Conservation (phyloP, 2,113 vertebrate species). For the Tichodroma muraria region DNA sequence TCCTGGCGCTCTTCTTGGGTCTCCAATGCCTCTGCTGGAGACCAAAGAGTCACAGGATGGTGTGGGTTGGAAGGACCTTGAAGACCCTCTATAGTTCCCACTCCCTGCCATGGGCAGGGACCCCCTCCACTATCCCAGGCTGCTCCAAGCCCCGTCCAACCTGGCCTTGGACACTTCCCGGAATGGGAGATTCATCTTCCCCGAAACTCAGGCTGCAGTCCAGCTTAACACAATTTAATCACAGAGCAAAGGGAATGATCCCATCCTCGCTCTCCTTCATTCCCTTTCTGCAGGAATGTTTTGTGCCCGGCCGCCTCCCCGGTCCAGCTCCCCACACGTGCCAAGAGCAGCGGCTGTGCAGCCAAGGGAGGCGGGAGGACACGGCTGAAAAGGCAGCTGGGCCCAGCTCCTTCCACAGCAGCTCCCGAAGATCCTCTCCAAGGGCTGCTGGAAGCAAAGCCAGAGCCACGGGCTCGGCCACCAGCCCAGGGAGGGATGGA, state of each 20-base stretch:
- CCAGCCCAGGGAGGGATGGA: not conserved
- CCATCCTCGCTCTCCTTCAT: not conserved
- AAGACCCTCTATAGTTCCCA: not conserved
- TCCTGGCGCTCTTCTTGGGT: not conserved
- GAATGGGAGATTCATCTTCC: not conserved
- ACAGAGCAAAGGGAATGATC: not conserved
- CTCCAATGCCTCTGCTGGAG: not conserved
- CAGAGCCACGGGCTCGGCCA: not conserved
- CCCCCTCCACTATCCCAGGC: not conserved
- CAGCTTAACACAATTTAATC: not conserved
- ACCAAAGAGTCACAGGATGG: not conserved
- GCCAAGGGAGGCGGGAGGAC: slow-evolving; percentile 20
- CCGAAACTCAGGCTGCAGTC: not conserved
- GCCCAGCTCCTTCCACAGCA: not conserved
- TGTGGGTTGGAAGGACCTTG: not conserved
- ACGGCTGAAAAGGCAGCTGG: not conserved
- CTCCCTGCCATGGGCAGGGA: not conserved
- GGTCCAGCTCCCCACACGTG: not conserved
- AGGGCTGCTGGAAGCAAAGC: not conserved
- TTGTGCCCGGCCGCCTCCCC: not conserved
- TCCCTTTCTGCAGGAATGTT: not conserved
- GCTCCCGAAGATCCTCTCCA: not conserved
- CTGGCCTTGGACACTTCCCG: not conserved
- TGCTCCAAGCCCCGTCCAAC: not conserved
- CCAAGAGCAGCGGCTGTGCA: not conserved